Conservation (phyloP, 1,140 invertebrate genomes). For the Chelonus insularis region DNA sequence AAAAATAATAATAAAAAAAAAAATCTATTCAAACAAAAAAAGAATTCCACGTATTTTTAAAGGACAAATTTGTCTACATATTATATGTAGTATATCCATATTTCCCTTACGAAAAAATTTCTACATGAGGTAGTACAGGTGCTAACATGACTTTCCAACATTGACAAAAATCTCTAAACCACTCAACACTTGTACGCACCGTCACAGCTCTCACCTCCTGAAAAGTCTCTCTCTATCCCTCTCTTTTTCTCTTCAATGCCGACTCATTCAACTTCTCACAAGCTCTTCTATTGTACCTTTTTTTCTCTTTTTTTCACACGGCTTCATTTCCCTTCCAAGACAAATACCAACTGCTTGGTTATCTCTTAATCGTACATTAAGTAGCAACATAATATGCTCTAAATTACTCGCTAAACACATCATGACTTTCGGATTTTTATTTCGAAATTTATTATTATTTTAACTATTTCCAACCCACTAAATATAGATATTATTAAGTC, state of each 20-base stretch:
- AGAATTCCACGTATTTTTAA: too few species aligned
- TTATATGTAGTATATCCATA: too few species aligned
- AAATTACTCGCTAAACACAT: neutral
- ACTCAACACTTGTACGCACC: neutral
- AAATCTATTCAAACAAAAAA: too few species aligned
- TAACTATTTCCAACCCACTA: neutral
- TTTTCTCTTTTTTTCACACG: neutral
- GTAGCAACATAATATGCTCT: neutral
- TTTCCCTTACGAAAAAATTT: too few species aligned
- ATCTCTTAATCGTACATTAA: conserved; percentile 3
- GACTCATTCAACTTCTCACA: neutral
- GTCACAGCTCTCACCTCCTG: neutral
- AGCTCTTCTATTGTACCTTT: neutral
- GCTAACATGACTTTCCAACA: neutral
- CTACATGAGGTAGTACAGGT: neutral
- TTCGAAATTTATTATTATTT: neutral
- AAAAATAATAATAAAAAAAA: too few species aligned
- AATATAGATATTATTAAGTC: too few species aligned
- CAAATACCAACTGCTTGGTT: neutral
- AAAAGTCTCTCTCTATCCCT: neutral
- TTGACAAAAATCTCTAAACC: neutral
- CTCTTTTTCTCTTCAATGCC: neutral
- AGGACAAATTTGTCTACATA: too few species aligned
- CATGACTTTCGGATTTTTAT: neutral
- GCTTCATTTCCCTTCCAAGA: conserved; percentile 5